These are phyloP conservation scores for Astropecten irregularis DNA, from an alignment of 53 echinoderm and acorn worm genomes.

Conservation along the genomic window DNA sequence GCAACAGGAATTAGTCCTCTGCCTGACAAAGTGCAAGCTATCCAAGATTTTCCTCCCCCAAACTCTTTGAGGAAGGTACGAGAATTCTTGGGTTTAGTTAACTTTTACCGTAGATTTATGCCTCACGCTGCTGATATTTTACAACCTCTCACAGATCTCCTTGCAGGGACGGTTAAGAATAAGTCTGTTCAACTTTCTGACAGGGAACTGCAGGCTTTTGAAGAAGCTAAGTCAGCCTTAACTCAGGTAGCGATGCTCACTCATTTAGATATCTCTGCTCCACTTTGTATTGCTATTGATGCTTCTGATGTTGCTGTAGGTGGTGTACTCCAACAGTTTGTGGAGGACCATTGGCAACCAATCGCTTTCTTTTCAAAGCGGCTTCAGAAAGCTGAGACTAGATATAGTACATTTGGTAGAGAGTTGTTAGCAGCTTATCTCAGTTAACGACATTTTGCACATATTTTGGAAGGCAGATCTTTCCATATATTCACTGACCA, in stretches of 20 bases:
- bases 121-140: slow-evolving; percentile 44
- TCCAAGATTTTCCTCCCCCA: slow-evolving; percentile 20
- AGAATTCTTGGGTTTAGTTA: slow-evolving; percentile 61
- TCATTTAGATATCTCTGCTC: not conserved
- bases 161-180: not conserved
- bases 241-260: not conserved
- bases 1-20: slow-evolving; percentile 19
- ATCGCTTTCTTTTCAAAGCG: slow-evolving; percentile 13
- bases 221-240: not conserved
- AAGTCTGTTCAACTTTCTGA: not conserved
- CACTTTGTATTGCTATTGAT: slow-evolving; percentile 40
- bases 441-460: not conserved
- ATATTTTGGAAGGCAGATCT: slow-evolving; percentile 5
- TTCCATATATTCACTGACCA: slow-evolving; percentile 28
- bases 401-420: slow-evolving; percentile 20
- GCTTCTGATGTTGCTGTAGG: slow-evolving; percentile 50
- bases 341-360: not conserved
- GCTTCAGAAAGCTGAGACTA: not conserved
- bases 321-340: slow-evolving; percentile 19
- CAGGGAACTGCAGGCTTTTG: slow-evolving; percentile 20
- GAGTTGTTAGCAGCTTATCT: slow-evolving; percentile 18
- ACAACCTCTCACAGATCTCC: slow-evolving; percentile 40
- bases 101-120: slow-evolving; percentile 65
- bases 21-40: slow-evolving; percentile 15
- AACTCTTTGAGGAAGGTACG: slow-evolving; percentile 52